Conservation (phyloP, 1,140 invertebrate genomes). For the Heterodera carotae region DNA sequence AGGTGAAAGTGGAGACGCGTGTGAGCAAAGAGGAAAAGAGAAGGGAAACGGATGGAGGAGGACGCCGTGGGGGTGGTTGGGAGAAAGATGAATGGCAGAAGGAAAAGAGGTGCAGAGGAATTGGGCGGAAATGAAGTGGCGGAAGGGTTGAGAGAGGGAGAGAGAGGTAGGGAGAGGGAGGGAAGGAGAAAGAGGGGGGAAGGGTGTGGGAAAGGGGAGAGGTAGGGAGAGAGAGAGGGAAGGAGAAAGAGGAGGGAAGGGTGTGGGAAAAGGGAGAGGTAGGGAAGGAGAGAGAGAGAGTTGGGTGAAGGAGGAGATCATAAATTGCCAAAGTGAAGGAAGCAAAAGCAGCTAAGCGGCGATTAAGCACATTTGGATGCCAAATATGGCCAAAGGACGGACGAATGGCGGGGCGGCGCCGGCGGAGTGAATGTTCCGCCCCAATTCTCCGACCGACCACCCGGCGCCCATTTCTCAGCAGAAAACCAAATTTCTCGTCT, state of each 20-base stretch:
- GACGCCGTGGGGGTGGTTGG: too few species aligned
- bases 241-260: not conserved
- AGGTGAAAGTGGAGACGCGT: too few species aligned
- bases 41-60: not conserved
- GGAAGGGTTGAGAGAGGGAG: not conserved
- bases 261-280: not conserved
- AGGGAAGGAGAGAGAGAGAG: not conserved
- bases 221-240: not conserved
- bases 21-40: not conserved
- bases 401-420: too few species aligned
- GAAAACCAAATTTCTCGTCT: too few species aligned
- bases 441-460: too few species aligned
- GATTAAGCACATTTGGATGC: not conserved
- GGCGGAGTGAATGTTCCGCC: too few species aligned
- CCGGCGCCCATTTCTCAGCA: too few species aligned
- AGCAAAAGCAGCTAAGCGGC: not conserved
- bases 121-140: not conserved
- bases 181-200: not conserved
- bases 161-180: too few species aligned
- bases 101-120: not conserved
- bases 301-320: not conserved
- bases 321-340: not conserved
- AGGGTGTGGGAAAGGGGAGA: not conserved
- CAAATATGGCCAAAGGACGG: slow-evolving; percentile 2
- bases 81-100: not conserved